These are phyloP conservation scores for Sebastes paucispinis DNA, from an alignment of 2,797 vertebrate genomes.

Conservation along the genomic window DNA sequence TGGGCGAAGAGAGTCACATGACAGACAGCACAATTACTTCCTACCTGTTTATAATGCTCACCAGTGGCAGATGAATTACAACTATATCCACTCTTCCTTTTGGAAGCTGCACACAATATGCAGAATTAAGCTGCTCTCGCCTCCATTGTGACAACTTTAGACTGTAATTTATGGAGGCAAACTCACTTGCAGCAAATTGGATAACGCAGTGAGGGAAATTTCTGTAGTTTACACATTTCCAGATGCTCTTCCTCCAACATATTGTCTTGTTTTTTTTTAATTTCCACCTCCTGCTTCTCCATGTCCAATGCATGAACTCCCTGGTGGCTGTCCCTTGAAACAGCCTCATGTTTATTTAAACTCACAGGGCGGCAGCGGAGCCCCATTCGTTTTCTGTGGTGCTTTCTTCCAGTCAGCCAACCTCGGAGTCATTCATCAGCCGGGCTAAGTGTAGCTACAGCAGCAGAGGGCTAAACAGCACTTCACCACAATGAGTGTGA, in stretches of 20 bases:
- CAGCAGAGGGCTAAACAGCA: conserved; percentile 47
- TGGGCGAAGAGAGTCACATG: conserved; percentile 50
- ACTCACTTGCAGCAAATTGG: conserved; percentile 50
- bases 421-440: conserved; percentile 69
- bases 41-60: conserved; percentile 35
- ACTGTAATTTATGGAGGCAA: conserved; percentile 44
- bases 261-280: conserved; percentile 25
- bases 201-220: conserved; percentile 37
- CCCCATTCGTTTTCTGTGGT: conserved; percentile 57
- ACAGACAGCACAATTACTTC: conserved; percentile 59
- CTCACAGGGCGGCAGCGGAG: conserved; percentile 45
- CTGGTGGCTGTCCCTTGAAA: conserved; percentile 52
- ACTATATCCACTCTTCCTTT: conserved; percentile 26
- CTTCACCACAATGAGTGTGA: conserved; percentile 71
- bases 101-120: conserved; percentile 32
- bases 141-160: conserved; percentile 40
- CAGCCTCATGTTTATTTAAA: conserved; percentile 80
- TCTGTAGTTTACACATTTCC: conserved; percentile 34
- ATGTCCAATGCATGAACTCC: conserved; percentile 57
- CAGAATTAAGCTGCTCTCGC: conserved; percentile 35
- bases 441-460: conserved; percentile 54
- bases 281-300: conserved; percentile 12
- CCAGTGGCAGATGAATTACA: conserved; percentile 28
- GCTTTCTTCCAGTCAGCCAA: conserved; percentile 58
- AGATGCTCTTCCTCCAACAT: conserved; percentile 24